Percentiles rank a stretch among this genome's conserved stretches.
Evolutionary conservation across 2,797 vertebrate genomes (phyloP).

Genomic region (Gymnoscopelus microlampas): DNA sequence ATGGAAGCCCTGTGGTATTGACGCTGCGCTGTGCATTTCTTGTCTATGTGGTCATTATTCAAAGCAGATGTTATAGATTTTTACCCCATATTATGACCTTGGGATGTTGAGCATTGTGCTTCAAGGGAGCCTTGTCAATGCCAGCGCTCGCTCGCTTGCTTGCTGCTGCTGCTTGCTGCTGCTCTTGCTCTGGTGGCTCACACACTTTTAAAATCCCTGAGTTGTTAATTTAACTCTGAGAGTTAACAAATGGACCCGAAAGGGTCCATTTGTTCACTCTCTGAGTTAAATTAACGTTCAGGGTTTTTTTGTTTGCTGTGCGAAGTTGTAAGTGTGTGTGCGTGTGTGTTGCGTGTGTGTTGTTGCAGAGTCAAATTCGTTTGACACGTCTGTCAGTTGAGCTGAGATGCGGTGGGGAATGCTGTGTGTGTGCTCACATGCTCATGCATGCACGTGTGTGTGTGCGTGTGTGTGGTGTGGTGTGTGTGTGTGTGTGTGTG

Average conservation of each 20-base stretch:
- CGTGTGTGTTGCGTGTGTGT: background rate
- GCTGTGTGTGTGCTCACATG: background rate
- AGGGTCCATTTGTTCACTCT: too few relatives aligned
- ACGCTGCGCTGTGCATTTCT: conserved; percentile 71
- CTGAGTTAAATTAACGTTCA: too few relatives aligned
- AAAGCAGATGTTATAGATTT: conserved; percentile 81
- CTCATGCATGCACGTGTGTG: background rate
- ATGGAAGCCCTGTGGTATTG: conserved; percentile 58
- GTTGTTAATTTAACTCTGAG: too few relatives aligned
- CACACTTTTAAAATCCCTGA: too few relatives aligned
- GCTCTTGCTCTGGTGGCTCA: too few relatives aligned
- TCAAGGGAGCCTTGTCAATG: conserved; percentile 69
- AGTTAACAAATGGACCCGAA: too few relatives aligned
- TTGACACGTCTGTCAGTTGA: too few relatives aligned
- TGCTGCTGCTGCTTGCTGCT: conserved; percentile 48
- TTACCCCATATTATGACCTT: conserved; percentile 76
- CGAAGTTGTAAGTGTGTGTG: background rate
- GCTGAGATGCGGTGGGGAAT: background rate
- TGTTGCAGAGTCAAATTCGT: too few relatives aligned
- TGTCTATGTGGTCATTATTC: conserved; percentile 80
- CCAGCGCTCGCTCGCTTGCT: conserved; percentile 29
- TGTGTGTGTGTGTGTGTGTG: conserved; percentile 15
- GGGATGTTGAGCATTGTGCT: conserved; percentile 72
- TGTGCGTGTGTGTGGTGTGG: background rate
- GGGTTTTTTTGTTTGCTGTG: conserved; percentile 5